Evolutionary conservation across 2,888 invertebrate genomes (phyloP).

Genomic region (Automeris io): DNA sequence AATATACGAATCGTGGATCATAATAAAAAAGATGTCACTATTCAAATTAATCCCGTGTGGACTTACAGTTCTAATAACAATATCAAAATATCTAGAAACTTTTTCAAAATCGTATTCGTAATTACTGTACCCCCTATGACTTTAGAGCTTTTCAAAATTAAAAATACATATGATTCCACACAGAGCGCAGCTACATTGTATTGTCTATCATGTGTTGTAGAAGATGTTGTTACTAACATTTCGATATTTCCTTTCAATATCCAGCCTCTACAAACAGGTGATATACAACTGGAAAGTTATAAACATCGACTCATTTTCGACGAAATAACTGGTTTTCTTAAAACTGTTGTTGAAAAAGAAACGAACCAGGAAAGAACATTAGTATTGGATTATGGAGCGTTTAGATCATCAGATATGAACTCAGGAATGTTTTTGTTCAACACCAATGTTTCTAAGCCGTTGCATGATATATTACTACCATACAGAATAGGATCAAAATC

Average conservation of each 20-base stretch:
- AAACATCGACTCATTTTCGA: slow-evolving; percentile 88
- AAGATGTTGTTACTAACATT: slow-evolving; percentile 25
- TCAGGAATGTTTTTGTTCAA: slow-evolving; percentile 98
- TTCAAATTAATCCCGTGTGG: slow-evolving; percentile 63
- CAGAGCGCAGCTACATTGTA: slow-evolving; percentile 52
- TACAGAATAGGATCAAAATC: slow-evolving; percentile 77
- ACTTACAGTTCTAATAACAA: slow-evolving; percentile 39
- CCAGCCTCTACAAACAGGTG: slow-evolving; percentile 84
- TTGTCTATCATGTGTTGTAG: slow-evolving; percentile 43
- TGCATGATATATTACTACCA: slow-evolving; percentile 85
- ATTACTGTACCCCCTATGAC: slow-evolving; percentile 87
- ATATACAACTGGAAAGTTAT: slow-evolving; percentile 89
- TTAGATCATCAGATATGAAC: slow-evolving; percentile 89
- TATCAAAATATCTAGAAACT: slow-evolving; percentile 51
- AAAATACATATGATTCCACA: slow-evolving; percentile 40
- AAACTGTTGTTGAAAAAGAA: slow-evolving; percentile 81
- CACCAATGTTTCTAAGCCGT: slow-evolving; percentile 87
- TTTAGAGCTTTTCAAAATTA: slow-evolving; percentile 80
- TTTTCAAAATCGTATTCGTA: slow-evolving; percentile 82
- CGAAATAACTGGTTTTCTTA: slow-evolving; percentile 87
- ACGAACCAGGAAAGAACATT: slow-evolving; percentile 43
- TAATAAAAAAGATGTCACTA: slow-evolving; percentile 70
- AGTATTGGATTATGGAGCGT: slow-evolving; percentile 86
- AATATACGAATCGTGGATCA: slow-evolving; percentile 85
- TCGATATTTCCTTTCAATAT: slow-evolving; percentile 50